Conservation (phyloP, 2,113 vertebrate species). For the Notarius lentiginosus region DNA sequence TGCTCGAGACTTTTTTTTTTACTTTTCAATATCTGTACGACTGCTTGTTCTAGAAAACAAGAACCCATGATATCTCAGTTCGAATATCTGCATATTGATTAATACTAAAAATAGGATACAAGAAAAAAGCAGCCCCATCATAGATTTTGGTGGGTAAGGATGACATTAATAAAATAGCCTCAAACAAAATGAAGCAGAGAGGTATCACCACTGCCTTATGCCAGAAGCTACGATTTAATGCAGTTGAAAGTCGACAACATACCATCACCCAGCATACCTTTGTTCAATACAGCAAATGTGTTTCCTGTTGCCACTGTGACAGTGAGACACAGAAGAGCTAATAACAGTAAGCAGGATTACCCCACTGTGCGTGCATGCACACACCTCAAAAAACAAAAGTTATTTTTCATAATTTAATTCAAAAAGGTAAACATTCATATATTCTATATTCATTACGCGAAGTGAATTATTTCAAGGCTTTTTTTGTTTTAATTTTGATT, state of each 20-base stretch:
- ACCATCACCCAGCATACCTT: background rate
- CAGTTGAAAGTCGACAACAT: background rate
- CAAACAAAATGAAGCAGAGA: background rate
- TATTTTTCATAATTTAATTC: too few relatives aligned
- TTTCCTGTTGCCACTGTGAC: background rate
- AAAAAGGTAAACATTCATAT: too few relatives aligned
- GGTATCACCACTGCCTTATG: background rate
- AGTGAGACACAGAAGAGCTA: background rate
- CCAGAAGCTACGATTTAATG: background rate
- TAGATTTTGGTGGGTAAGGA: background rate
- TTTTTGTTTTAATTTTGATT: too few relatives aligned
- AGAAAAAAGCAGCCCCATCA: background rate
- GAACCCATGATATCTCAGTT: background rate
- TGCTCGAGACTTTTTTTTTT: background rate
- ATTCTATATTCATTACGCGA: too few relatives aligned
- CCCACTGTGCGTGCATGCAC: too few relatives aligned
- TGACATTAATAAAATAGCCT: too few relatives aligned
- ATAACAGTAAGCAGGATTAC: background rate
- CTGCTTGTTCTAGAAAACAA: background rate
- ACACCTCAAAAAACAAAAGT: too few relatives aligned
- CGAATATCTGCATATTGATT: background rate
- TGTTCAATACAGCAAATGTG: background rate
- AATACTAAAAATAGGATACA: background rate
- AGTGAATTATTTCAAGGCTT: too few relatives aligned
- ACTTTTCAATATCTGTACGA: background rate